These are phyloP conservation scores for Pristis pectinata DNA, from an alignment of 2,797 vertebrate species.

Conservation along the genomic window DNA sequence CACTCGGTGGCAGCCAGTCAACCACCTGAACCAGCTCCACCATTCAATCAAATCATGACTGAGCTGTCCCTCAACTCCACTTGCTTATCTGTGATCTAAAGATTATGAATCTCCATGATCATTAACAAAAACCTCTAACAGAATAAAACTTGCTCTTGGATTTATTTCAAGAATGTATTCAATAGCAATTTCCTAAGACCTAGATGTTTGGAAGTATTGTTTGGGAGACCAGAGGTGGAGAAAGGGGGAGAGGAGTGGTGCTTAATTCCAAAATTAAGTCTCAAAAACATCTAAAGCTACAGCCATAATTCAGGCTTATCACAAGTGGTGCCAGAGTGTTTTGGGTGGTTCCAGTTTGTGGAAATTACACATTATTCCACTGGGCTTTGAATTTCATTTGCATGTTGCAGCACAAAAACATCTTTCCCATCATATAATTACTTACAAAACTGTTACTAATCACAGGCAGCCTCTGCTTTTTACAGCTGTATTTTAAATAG, in stretches of 20 bases:
- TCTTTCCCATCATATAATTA: neutral
- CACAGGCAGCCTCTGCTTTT: slow-evolving; percentile 11
- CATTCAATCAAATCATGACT: no score
- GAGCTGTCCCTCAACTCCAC: neutral
- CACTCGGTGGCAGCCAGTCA: no score
- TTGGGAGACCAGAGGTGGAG: neutral
- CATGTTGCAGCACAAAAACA: neutral
- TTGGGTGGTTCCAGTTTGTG: neutral
- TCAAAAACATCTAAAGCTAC: neutral
- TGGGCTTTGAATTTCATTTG: slow-evolving; percentile 13
- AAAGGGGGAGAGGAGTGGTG: no score
- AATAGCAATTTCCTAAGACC: neutral
- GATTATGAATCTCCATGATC: neutral
- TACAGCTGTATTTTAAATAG: neutral
- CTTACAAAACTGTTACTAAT: slow-evolving; percentile 20
- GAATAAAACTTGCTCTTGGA: neutral
- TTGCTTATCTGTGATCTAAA: neutral
- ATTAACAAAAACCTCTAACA: neutral
- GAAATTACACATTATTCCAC: neutral
- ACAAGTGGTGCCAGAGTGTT: neutral
- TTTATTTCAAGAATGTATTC: neutral
- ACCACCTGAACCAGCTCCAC: no score
- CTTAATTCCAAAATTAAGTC: neutral
- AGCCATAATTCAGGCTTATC: neutral
- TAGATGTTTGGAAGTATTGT: neutral